Percentiles rank a stretch among this genome's conserved stretches.
These are phyloP conservation scores for Drosophila suboccidentalis DNA, from an alignment of 2,888 invertebrate species.

Conservation along the genomic window DNA sequence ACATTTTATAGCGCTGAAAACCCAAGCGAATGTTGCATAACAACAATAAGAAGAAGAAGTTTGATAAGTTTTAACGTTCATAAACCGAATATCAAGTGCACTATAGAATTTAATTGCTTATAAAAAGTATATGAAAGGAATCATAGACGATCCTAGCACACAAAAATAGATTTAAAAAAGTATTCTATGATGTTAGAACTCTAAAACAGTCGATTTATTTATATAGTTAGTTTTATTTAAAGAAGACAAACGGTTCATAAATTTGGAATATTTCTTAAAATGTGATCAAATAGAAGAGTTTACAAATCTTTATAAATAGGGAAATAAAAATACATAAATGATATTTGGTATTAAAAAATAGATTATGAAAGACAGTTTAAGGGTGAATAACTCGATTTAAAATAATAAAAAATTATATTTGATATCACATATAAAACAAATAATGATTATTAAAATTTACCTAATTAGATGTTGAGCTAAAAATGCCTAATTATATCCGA, in stretches of 20 bases:
- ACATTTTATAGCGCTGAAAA: conserved; percentile 74
- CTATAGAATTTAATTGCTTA: neutral
- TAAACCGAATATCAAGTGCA: conserved; percentile 5
- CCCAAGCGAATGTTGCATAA: conserved; percentile 38
- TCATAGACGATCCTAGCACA: too few relatives aligned
- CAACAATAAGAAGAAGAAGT: conserved; percentile 9
- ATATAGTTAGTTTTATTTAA: too few relatives aligned
- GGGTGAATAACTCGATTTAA: neutral
- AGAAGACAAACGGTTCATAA: too few relatives aligned
- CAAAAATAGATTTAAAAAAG: too few relatives aligned
- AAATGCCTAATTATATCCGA: neutral
- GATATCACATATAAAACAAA: neutral
- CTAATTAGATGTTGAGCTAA: neutral
- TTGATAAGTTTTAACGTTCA: neutral
- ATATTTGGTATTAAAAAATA: too few relatives aligned
- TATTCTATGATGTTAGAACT: neutral
- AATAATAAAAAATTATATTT: neutral
- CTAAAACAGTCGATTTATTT: too few relatives aligned
- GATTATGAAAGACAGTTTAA: too few relatives aligned
- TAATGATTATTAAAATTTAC: too few relatives aligned
- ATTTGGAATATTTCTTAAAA: too few relatives aligned
- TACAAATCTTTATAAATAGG: too few relatives aligned
- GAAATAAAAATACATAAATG: neutral
- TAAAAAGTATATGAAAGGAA: too few relatives aligned
- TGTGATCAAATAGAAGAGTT: too few relatives aligned